phyloP scores from a whole-genome alignment of 1,140 invertebrate species.

The Diachasmimorpha longicaudata region DNA sequence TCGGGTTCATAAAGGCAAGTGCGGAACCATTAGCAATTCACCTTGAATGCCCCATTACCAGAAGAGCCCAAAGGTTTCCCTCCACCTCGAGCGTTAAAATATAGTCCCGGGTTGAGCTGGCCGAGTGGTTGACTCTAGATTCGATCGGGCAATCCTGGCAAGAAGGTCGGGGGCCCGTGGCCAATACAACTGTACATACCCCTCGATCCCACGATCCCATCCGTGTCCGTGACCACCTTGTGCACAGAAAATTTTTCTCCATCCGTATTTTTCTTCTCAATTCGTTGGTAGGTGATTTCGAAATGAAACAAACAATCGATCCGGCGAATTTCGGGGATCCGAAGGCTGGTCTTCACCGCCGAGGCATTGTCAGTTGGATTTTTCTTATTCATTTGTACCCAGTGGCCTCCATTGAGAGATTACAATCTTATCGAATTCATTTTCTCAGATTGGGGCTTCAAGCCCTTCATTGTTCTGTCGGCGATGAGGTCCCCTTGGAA shows the following conservation, averaged over 20 bases:
- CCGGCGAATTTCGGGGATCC: background rate
- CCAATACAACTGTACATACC: background rate
- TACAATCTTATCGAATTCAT: background rate
- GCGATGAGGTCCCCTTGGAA: background rate
- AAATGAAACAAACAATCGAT: background rate
- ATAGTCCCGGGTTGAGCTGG: background rate
- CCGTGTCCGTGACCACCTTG: background rate
- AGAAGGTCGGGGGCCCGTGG: background rate
- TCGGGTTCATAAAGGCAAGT: too few species aligned
- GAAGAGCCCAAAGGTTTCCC: background rate
- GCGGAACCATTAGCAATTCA: too few species aligned
- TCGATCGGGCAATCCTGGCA: background rate
- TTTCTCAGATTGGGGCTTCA: background rate
- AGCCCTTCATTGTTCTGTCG: background rate
- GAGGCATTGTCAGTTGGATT: background rate
- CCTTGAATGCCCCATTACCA: background rate
- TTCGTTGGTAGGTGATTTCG: background rate
- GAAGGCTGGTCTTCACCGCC: background rate
- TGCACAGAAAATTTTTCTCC: background rate
- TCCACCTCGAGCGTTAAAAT: background rate
- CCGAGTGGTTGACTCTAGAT: background rate
- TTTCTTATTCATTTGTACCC: background rate
- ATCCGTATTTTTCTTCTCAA: background rate
- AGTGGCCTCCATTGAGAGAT: background rate
- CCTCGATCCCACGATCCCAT: background rate